Conservation (phyloP, 2,113 vertebrate species). For the Sebastes schlegelii region DNA sequence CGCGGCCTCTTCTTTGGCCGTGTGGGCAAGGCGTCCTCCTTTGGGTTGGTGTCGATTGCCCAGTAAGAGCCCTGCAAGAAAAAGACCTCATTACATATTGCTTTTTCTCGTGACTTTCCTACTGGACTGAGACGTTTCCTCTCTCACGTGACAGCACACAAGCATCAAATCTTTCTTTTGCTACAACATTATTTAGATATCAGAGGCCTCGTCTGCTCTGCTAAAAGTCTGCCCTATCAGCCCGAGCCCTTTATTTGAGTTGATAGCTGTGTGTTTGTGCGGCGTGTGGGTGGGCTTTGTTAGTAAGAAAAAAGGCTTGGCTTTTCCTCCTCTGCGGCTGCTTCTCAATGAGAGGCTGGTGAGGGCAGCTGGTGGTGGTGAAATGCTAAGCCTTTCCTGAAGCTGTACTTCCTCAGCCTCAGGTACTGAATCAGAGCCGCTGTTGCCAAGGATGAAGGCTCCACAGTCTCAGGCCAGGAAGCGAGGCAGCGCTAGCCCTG, state of each 20-base stretch:
- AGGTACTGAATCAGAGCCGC: conserved; percentile 56
- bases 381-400: conserved; percentile 76
- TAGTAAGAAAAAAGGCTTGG: conserved; percentile 53
- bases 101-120: conserved; percentile 17
- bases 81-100: conserved; percentile 28
- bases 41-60: conserved; percentile 95
- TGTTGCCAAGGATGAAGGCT: conserved; percentile 76
- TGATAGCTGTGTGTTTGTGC: conserved; percentile 53
- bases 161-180: conserved; percentile 21
- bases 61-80: conserved; percentile 91
- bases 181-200: conserved; percentile 16
- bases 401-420: conserved; percentile 76
- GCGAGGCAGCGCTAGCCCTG: conserved; percentile 54
- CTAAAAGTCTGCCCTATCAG: conserved; percentile 34
- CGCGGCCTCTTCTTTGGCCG: conserved; percentile 94
- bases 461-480: conserved; percentile 64
- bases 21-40: conserved; percentile 91
- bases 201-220: conserved; percentile 9
- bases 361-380: conserved; percentile 67
- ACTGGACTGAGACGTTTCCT: background rate
- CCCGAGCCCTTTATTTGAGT: conserved; percentile 36
- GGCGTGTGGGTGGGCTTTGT: conserved; percentile 68
- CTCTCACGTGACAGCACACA: background rate
- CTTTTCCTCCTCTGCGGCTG: conserved; percentile 61
- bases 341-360: conserved; percentile 62